Evolutionary conservation across 1,140 invertebrate species (phyloP), one percentile per base, ranked within the genome.

Genomic region (Apis dorsata): DNA sequence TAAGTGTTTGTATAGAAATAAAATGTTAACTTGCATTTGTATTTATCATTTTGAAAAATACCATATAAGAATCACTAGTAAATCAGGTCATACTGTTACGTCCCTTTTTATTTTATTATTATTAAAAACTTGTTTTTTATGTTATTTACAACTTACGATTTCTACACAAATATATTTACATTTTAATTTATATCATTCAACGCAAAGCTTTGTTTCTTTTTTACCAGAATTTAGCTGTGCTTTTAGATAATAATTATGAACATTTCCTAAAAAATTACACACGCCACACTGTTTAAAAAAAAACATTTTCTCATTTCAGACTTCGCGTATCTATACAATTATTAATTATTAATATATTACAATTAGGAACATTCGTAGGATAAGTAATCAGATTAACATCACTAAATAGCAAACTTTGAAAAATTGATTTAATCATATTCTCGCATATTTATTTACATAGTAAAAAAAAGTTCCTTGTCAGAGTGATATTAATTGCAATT

Each of bases 341-440:
- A 66, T 76, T 21, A 87, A 53, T 75, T 78, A 66, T 76, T 21
- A 80, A 60, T 89, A 86, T 81, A 74, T 90, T 90, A 90, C 88
- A 88, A 83, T 83, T 90, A 90, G 90, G 90, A 91, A 90, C 90
- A 89, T 90, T 63, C 73, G 83, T 84, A 86, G 87, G 85, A 90
- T 85, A 84, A 89, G 79, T 90, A 86, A 83, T 81, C 85, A 86
- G 81, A 85, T 81, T 88, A 79, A 86, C 62, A 77, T 89, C 73
- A 86, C 70, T 55, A 78, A 88, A 85, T 83, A 84, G 86, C 79
- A 88, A 90, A 89, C 78, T 82, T 82, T 88, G 76, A 85, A 88
- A 90, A 88, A 85, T 85, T 49, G 81, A 65, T 85, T 89, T 88
- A 89, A 90, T 88, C 57, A 80, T 83, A 86, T 77, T 76, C 68